Percentiles rank a stretch among this genome's conserved stretches.
These are phyloP conservation scores for Dendrolimus pini DNA, from an alignment of 2,888 invertebrate species.

Conservation along the genomic window DNA sequence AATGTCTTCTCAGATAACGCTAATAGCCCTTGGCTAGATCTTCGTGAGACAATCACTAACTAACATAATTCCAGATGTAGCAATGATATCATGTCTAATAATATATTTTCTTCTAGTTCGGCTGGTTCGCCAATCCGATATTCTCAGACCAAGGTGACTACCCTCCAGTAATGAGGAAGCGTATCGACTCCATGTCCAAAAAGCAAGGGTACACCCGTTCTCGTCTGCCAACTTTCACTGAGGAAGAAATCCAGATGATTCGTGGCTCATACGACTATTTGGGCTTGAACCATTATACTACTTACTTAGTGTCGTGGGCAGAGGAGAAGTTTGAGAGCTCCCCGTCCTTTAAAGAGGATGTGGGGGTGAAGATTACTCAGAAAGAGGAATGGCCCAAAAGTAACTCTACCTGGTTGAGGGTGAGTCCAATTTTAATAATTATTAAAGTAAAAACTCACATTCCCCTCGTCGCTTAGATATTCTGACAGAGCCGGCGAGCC, in stretches of 20 bases:
- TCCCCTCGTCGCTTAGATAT: too few species aligned
- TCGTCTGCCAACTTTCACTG: constrained; percentile 78
- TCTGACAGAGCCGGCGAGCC: too few species aligned
- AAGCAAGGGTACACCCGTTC: constrained; percentile 76
- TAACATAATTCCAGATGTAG: too few species aligned
- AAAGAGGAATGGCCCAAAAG: constrained; percentile 68
- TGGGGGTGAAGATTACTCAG: constrained; percentile 42
- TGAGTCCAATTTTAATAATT: constrained; percentile 24
- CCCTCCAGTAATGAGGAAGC: constrained; percentile 78
- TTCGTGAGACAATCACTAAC: too few species aligned
- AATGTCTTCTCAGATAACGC: too few species aligned
- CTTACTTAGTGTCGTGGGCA: constrained; percentile 54
- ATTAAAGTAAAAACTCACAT: not conserved
- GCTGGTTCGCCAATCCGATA: constrained; percentile 82
- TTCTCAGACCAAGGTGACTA: constrained; percentile 79
- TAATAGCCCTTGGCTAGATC: too few species aligned
- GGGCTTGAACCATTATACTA: constrained; percentile 85
- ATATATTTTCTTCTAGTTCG: constrained; percentile 56
- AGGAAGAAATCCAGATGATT: constrained; percentile 76
- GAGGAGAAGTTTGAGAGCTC: constrained; percentile 23
- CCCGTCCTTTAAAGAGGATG: constrained; percentile 56
- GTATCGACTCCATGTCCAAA: constrained; percentile 74
- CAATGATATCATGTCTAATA: too few species aligned
- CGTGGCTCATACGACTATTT: constrained; percentile 82
- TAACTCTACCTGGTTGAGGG: constrained; percentile 69